A percentile compares a stretch with the other conserved stretches of the same genome.
Conservation (phyloP, 2,113 vertebrate genomes). For the Lepus europaeus region DNA sequence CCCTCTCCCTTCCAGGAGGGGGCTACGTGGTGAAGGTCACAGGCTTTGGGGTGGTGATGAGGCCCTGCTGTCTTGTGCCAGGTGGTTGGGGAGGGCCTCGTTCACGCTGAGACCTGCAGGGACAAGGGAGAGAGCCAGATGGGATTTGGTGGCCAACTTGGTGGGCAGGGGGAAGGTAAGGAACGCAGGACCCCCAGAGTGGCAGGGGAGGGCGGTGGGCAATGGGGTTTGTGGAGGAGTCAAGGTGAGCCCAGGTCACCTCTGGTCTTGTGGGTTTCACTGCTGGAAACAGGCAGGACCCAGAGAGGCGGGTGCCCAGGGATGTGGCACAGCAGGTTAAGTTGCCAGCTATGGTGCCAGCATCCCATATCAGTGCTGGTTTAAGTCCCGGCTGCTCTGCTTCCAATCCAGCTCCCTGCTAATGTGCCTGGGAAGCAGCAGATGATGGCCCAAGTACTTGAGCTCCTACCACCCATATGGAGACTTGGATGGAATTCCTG, state of each 20-base stretch:
- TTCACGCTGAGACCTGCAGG: background rate
- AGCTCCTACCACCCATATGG: too few species aligned
- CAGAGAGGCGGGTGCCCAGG: too few species aligned
- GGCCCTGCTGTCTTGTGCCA: accelerated
- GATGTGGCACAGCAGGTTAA: too few species aligned
- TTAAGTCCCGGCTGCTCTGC: too few species aligned
- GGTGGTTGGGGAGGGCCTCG: background rate
- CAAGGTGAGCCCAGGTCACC: accelerated
- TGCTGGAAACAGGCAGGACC: background rate
- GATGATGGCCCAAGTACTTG: too few species aligned
- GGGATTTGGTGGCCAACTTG: background rate
- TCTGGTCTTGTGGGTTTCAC: background rate
- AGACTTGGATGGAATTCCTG: too few species aligned
- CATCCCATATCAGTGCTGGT: too few species aligned
- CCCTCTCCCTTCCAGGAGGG: background rate
- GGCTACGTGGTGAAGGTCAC: background rate
- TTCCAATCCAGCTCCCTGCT: too few species aligned
- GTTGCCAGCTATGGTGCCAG: too few species aligned
- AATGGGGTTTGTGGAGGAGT: background rate
- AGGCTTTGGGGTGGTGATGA: background rate
- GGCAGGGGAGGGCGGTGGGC: background rate
- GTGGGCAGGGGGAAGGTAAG: background rate
- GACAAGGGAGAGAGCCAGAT: background rate
- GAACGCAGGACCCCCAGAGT: background rate
- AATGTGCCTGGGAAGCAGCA: too few species aligned